Conservation (phyloP, 37 sponge, comb jelly and placozoan genomes). For the Axinella damicornis region DNA sequence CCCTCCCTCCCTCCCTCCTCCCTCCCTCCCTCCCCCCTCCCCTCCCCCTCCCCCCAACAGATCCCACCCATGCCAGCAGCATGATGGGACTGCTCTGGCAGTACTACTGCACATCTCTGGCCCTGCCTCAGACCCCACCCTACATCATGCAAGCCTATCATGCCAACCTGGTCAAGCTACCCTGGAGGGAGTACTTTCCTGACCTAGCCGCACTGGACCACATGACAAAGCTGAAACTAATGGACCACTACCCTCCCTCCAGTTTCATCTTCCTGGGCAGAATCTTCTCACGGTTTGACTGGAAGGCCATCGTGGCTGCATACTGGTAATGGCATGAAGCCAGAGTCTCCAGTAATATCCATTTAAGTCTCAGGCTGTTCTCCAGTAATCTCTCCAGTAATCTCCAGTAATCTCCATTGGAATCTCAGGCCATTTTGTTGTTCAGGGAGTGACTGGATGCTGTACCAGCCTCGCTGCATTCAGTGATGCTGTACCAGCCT, state of each 20-base stretch:
- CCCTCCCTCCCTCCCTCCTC: no score
- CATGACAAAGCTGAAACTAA: constrained; percentile 73
- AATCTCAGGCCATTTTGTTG: no score
- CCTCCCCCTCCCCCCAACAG: not conserved
- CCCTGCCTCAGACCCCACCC: constrained; percentile 37
- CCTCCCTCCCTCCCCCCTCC: no score
- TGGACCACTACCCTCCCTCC: not conserved
- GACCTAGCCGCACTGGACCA: constrained; percentile 56
- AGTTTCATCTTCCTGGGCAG: constrained; percentile 72
- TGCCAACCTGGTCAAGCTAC: constrained; percentile 53
- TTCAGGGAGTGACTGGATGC: no score
- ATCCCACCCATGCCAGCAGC: not conserved
- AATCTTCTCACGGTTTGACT: constrained; percentile 67
- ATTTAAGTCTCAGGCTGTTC: no score
- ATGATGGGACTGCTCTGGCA: constrained; percentile 51
- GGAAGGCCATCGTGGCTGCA: constrained; percentile 37
- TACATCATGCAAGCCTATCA: constrained; percentile 75
- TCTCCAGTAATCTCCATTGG: no score
- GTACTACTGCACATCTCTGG: constrained; percentile 60
- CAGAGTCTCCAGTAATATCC: no score
- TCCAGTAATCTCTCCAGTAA: no score
- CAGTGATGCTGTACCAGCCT: no score
- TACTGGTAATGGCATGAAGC: constrained; percentile 50
- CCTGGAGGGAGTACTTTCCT: constrained; percentile 79
- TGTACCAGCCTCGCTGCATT: no score